Conservation (phyloP, 2,113 vertebrate species). For the Eurypyga helias region DNA sequence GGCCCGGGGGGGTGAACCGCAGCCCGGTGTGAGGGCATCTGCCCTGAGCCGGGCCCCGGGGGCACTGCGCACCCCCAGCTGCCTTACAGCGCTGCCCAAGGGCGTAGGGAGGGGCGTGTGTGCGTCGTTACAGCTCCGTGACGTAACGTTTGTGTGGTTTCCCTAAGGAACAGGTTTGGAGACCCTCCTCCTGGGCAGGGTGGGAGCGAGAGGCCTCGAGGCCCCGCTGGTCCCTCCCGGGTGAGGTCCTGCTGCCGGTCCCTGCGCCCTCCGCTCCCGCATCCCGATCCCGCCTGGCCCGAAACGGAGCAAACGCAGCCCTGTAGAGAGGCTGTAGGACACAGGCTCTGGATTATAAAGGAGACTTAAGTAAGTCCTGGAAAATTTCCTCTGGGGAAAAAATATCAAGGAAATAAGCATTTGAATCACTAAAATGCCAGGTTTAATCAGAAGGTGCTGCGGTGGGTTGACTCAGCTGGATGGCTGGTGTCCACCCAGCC, state of each 20-base stretch:
- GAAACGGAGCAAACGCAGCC: accelerated
- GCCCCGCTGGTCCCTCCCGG: neutral
- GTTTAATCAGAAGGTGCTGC: neutral
- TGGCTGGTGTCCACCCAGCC: no score
- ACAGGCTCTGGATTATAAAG: accelerated
- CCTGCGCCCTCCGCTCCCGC: neutral
- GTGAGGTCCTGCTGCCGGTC: neutral
- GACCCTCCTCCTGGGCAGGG: accelerated
- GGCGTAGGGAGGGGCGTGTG: accelerated
- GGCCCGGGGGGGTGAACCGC: neutral
- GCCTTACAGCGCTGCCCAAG: no score
- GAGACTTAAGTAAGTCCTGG: neutral
- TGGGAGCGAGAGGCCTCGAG: neutral
- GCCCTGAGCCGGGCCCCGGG: neutral
- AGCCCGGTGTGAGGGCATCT: neutral
- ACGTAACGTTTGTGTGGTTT: accelerated
- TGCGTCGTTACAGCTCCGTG: neutral
- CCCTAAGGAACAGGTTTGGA: neutral
- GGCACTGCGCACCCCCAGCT: neutral
- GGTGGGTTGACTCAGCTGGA: neutral
- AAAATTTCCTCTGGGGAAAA: neutral
- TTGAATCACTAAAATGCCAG: neutral
- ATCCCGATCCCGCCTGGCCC: neutral
- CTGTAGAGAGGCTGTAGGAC: accelerated
- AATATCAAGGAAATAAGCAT: neutral